A percentile compares a stretch with the other conserved stretches of the same genome.
Evolutionary conservation across 2,113 vertebrate species (phyloP).

Genomic region (Pollachius pollachius): DNA sequence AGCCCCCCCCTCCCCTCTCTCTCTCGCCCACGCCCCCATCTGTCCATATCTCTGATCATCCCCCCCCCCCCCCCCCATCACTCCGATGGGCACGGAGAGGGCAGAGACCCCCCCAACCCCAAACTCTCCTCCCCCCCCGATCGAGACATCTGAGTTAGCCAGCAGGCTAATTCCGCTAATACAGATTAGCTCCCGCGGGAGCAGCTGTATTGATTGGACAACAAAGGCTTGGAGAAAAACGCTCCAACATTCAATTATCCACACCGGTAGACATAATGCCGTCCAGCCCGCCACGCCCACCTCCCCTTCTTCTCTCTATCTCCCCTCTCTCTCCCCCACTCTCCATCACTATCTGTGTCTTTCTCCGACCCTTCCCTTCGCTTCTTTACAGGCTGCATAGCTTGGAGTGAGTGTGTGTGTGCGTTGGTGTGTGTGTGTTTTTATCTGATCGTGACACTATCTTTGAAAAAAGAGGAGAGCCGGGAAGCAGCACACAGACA

Average conservation of each 20-base stretch:
- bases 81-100: background rate
- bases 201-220: slow-evolving; percentile 76
- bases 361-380: slow-evolving; percentile 40
- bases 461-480: background rate
- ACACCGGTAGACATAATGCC: slow-evolving; percentile 76
- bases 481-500: slow-evolving; percentile 13
- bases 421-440: too few species aligned
- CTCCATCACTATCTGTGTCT: slow-evolving; percentile 6
- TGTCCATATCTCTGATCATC: background rate
- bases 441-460: too few species aligned
- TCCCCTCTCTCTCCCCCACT: background rate
- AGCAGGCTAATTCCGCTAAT: slow-evolving; percentile 78
- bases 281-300: slow-evolving; percentile 49
- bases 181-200: slow-evolving; percentile 77
- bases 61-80: background rate
- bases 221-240: slow-evolving; percentile 75
- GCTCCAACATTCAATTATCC: slow-evolving; percentile 79
- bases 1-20: too few species aligned
- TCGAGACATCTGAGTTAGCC: slow-evolving; percentile 73
- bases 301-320: background rate
- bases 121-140: slow-evolving; percentile 6
- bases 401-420: slow-evolving; percentile 15
- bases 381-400: slow-evolving; percentile 34
- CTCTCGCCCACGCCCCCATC: too few species aligned
- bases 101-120: background rate